Evolutionary conservation across 2,797 vertebrate species (phyloP).

Genomic region (Lindbergichthys nudifrons): DNA sequence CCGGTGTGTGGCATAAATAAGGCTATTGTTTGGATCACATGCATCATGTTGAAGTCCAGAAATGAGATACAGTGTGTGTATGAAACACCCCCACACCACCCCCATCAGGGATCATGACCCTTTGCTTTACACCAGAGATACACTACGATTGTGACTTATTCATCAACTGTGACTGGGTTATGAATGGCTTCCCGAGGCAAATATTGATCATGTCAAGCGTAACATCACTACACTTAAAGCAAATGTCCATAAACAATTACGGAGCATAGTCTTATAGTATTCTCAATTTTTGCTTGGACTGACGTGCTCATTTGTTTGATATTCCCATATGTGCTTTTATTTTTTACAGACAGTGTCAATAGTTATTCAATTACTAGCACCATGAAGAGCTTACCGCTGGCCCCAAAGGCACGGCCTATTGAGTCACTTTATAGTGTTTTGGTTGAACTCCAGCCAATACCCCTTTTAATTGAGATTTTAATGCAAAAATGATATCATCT

Average conservation of each 20-base stretch:
- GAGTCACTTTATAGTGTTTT: not conserved
- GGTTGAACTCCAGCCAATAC: not conserved
- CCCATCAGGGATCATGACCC: constrained; percentile 63
- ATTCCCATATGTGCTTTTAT: constrained; percentile 75
- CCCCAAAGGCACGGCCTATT: not conserved
- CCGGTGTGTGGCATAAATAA: constrained; percentile 28
- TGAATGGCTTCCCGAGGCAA: constrained; percentile 80
- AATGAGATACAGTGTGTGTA: constrained; percentile 26
- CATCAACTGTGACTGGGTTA: constrained; percentile 79
- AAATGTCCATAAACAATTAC: constrained; percentile 85
- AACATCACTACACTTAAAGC: constrained; percentile 80
- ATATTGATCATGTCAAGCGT: constrained; percentile 82
- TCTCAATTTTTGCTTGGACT: constrained; percentile 75
- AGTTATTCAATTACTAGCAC: constrained; percentile 55
- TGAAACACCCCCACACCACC: constrained; percentile 30
- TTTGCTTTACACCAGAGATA: constrained; percentile 66
- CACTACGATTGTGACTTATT: constrained; percentile 64
- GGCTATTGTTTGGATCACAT: constrained; percentile 54
- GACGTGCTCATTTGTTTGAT: constrained; percentile 79
- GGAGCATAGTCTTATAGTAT: constrained; percentile 41
- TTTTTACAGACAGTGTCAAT: constrained; percentile 54
- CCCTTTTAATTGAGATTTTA: not conserved
- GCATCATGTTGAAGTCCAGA: constrained; percentile 57
- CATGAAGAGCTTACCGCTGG: constrained; percentile 30
- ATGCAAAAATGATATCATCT: too few species aligned